Conservation (phyloP, 2,888 invertebrate species). For the Drosophila lacicola region DNA sequence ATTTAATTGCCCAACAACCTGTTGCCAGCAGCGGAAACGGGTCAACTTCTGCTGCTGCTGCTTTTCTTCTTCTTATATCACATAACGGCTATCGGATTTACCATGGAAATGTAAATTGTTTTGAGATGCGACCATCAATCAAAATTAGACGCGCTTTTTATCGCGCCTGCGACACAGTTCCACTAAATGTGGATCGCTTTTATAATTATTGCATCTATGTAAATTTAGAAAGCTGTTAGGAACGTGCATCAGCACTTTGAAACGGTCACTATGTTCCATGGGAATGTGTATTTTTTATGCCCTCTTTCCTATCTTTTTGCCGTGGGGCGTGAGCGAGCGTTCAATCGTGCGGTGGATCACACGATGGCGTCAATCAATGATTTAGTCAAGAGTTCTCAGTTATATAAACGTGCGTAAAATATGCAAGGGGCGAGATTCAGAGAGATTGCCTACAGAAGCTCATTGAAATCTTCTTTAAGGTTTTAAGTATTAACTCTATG, state of each 20-base stretch:
- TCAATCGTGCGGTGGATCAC: neutral
- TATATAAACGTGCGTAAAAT: neutral
- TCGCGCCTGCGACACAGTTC: constrained; percentile 67
- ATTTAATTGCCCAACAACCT: constrained; percentile 63
- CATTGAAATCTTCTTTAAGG: no score
- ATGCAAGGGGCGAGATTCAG: no score
- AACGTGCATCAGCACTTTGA: constrained; percentile 53
- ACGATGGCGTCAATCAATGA: neutral
- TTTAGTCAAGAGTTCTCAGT: neutral
- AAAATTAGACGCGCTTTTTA: constrained; percentile 8
- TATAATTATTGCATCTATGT: constrained; percentile 75
- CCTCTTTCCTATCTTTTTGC: neutral
- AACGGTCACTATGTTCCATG: constrained; percentile 15
- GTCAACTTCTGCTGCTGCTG: constrained; percentile 39
- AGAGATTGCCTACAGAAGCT: no score
- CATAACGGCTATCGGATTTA: constrained; percentile 17
- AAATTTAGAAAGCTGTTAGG: constrained; percentile 81
- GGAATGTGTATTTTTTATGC: constrained; percentile 16
- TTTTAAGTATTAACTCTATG: no score
- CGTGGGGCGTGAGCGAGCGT: constrained; percentile 16
- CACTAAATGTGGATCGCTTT: constrained; percentile 29
- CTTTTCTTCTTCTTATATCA: neutral
- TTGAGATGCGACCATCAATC: constrained; percentile 49
- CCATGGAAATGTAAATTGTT: constrained; percentile 62
- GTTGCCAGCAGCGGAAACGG: constrained; percentile 47